Evolutionary conservation across 2,888 invertebrate genomes (phyloP), one percentile per base, ranked within the genome.

Genomic region (Clostera curtula): DNA sequence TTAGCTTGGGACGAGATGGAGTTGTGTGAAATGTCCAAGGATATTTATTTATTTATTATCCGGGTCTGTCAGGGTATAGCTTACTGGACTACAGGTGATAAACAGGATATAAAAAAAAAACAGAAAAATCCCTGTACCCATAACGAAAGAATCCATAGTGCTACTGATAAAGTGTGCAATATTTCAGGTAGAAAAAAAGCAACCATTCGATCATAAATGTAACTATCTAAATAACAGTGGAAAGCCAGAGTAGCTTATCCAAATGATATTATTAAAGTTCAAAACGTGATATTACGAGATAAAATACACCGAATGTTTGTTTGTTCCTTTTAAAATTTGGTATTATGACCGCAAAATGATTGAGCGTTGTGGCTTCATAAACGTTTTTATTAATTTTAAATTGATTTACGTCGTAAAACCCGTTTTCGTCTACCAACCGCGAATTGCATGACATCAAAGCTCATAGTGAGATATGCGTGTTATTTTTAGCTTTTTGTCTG

Each of bases 191-290:
- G 14, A 19, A 27, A 30, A 12, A 28, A 41, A n/a, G n/a, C 36
- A 41, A 42, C 38, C 44, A 39, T 45, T 33, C 32, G 34, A 23
- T 36, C 31, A 36, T 29, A 29, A 34, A 17, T 6, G n/a, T 17
- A 17, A 5, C 6, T 3, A 36, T 36, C 44, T 34, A 36, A 49
- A 40, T 42, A 53, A 63, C 65, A 65, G 50, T 50, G 34, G 59
- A 65, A 54, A 38, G 60, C 56, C 46, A 29, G 52, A 43, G 24
- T 43, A 48, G 50, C 43, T 31, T 40, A 50, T 43, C 46, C 54
- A 56, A 54, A 52, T 45, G 41, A 43, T 65, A 57, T 60, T 56
- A 62, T 67, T 61, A 63, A 62, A 52, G 54, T 49, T 67, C 47
- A 27, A 43, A 52, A 49, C 45, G 47, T 34, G 40, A 30, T 45